Evolutionary conservation across 2,797 vertebrate genomes (phyloP).

Genomic region (Acrocephalus scirpaceus): DNA sequence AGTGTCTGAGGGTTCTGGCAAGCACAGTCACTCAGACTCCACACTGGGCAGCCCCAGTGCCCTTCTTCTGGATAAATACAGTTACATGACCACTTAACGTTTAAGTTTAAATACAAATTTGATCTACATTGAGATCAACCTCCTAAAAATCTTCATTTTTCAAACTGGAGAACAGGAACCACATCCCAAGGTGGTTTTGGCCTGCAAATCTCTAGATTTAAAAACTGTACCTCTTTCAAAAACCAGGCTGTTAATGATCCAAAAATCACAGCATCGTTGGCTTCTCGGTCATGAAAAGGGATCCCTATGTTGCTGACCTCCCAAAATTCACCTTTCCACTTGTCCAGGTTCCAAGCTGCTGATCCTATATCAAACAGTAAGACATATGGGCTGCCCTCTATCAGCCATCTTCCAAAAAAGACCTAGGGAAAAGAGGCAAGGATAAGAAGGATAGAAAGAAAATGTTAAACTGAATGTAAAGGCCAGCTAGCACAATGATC

Average conservation of each 20-base stretch:
- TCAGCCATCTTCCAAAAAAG: slow-evolving; percentile 92
- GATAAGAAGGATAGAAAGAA: not conserved
- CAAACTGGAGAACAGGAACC: not conserved
- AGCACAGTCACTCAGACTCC: not conserved
- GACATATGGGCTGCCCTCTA: slow-evolving; percentile 93
- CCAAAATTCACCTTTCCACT: slow-evolving; percentile 95
- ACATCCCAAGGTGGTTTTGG: not conserved
- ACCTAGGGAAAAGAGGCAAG: slow-evolving; percentile 76
- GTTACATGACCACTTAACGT: not conserved
- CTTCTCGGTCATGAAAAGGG: slow-evolving; percentile 89
- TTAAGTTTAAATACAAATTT: not conserved
- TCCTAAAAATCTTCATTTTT: not conserved
- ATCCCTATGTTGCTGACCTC: slow-evolving; percentile 87
- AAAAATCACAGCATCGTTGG: slow-evolving; percentile 90
- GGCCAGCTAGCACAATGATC: not conserved
- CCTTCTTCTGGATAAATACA: not conserved
- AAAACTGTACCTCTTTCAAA: slow-evolving; percentile 89
- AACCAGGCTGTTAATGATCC: slow-evolving; percentile 93
- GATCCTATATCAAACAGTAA: slow-evolving; percentile 90
- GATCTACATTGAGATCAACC: not conserved
- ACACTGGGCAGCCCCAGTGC: not conserved
- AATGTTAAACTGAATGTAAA: not conserved
- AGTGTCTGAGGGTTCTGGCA: not conserved
- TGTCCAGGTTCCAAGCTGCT: slow-evolving; percentile 92
- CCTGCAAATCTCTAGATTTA: not conserved